These are phyloP conservation scores for Botia almorhae DNA, from an alignment of 2,797 vertebrate genomes.

Conservation along the genomic window DNA sequence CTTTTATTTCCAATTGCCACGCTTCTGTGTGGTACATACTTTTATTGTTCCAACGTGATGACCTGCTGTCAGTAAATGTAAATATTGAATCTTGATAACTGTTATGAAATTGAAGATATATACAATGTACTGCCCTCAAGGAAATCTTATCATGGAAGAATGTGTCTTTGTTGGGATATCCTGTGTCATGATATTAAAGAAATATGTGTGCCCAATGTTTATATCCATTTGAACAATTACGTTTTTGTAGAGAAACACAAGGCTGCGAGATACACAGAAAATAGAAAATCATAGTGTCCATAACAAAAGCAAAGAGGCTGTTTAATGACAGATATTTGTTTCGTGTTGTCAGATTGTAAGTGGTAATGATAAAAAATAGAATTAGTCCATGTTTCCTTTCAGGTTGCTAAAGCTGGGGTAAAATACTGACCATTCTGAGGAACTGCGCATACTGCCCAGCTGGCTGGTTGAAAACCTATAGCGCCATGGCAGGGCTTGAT, in stretches of 20 bases:
- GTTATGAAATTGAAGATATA: constrained; percentile 47
- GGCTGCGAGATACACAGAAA: neutral
- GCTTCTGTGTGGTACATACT: neutral
- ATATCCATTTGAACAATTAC: neutral
- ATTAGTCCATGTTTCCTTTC: neutral
- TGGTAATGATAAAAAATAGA: constrained; percentile 2
- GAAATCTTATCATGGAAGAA: constrained; percentile 3
- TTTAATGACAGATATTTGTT: constrained; percentile 7
- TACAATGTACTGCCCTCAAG: constrained; percentile 4
- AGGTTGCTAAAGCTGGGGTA: neutral
- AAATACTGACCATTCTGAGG: neutral
- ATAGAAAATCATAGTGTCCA: neutral
- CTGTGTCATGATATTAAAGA: neutral
- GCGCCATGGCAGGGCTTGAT: neutral
- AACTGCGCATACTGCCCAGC: neutral
- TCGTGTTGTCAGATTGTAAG: neutral
- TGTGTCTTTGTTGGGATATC: constrained; percentile 12
- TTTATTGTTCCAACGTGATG: constrained; percentile 32
- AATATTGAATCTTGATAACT: constrained; percentile 39
- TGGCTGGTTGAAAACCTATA: constrained; percentile 17
- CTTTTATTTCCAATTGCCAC: neutral
- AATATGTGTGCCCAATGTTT: neutral
- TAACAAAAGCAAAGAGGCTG: constrained; percentile 7
- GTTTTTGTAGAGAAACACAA: constrained; percentile 1
- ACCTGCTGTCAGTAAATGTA: constrained; percentile 21